phyloP scores from a whole-genome alignment of 1,140 invertebrate genomes.

The Drosophila serrata region DNA sequence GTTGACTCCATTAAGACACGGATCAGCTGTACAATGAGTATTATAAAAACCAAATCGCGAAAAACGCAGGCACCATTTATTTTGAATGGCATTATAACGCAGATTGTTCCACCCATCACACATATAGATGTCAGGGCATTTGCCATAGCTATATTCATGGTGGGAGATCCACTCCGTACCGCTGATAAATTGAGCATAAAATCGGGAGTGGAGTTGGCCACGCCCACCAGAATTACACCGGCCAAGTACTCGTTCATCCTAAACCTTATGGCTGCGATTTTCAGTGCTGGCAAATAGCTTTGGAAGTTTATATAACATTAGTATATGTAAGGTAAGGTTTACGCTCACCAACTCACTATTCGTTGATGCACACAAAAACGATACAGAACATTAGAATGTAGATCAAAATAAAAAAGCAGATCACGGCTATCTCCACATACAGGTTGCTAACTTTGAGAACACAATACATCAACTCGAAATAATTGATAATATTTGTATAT shows the following conservation, averaged over 20 bases:
- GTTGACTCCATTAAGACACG: neutral
- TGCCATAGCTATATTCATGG: conserved; percentile 30
- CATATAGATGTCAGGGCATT: conserved; percentile 33
- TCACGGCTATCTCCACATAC: neutral
- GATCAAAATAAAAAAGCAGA: conserved; percentile 1
- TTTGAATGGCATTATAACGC: conserved; percentile 51
- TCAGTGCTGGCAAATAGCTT: conserved; percentile 42
- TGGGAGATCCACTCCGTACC: neutral
- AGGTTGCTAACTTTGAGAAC: conserved; percentile 12
- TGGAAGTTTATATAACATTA: neutral
- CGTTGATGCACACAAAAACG: conserved; percentile 25
- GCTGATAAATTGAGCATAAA: conserved; percentile 51
- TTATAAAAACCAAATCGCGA: conserved; percentile 51
- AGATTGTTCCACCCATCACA: conserved; percentile 48
- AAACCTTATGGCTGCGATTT: conserved; percentile 37
- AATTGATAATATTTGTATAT: conserved; percentile 41
- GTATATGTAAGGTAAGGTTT: neutral
- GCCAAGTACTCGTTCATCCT: conserved; percentile 58
- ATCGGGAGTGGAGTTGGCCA: conserved; percentile 45
- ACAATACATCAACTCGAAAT: conserved; percentile 63
- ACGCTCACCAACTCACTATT: conserved; percentile 34
- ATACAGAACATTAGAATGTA: conserved; percentile 12
- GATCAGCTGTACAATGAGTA: conserved; percentile 18
- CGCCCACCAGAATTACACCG: conserved; percentile 42
- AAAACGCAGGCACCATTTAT: conserved; percentile 37